These are phyloP conservation scores for Orthonevra nobilis DNA, from an alignment of 2,888 invertebrate genomes.

Conservation along the genomic window DNA sequence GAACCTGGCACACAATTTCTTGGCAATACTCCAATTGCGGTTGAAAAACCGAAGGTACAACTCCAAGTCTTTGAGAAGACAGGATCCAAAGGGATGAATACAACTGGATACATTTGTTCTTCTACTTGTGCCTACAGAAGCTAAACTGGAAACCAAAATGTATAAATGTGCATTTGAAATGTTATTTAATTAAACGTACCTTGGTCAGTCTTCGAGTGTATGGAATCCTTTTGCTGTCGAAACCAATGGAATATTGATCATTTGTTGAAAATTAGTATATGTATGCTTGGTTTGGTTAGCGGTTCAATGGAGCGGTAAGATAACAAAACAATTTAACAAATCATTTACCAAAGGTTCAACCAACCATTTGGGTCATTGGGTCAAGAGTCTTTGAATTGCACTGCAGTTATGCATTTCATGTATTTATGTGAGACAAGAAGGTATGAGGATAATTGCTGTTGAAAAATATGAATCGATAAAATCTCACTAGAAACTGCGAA, in stretches of 20 bases:
- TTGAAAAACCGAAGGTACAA: conserved; percentile 38
- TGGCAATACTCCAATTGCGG: conserved; percentile 57
- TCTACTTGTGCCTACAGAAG: background rate
- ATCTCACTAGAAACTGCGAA: too few species aligned
- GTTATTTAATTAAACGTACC: conserved; percentile 49
- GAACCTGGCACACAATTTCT: conserved; percentile 40
- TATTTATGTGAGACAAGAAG: too few species aligned
- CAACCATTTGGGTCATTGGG: background rate
- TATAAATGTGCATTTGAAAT: conserved; percentile 22
- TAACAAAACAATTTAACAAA: background rate
- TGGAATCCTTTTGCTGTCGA: conserved; percentile 21
- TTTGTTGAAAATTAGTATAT: conserved; percentile 2
- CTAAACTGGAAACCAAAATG: conserved; percentile 33
- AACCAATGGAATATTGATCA: conserved; percentile 30
- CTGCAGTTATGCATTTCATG: too few species aligned
- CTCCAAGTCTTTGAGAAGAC: conserved; percentile 29
- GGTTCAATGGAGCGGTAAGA: conserved; percentile 7
- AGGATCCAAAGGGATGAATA: background rate
- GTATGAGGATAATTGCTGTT: too few species aligned
- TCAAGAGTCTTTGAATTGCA: too few species aligned
- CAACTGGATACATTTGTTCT: too few species aligned
- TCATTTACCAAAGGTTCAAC: background rate
- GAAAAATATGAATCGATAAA: too few species aligned
- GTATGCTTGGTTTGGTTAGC: conserved; percentile 8
- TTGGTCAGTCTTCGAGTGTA: conserved; percentile 17